A percentile compares a stretch with the other conserved stretches of the same genome.
Conservation (phyloP, 1,140 invertebrate species). For the Drosophila murphyi region DNA sequence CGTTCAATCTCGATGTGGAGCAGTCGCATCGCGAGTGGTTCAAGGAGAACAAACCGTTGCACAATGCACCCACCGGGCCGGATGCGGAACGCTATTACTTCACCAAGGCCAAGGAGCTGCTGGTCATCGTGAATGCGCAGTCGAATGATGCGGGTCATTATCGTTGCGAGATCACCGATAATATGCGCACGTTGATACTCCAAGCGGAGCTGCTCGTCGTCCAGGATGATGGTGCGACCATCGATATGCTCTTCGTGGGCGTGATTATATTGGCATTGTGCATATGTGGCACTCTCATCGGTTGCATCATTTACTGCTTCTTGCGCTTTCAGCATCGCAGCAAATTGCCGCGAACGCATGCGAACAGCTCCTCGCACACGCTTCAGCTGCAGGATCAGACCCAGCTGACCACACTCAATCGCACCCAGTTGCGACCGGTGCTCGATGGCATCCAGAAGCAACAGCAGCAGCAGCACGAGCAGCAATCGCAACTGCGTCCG, state of each 20-base stretch:
- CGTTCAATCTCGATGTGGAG: conserved; percentile 80
- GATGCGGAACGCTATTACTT: conserved; percentile 89
- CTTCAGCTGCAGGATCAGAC: conserved; percentile 70
- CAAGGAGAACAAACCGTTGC: conserved; percentile 89
- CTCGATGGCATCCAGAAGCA: conserved; percentile 45
- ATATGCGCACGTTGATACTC: conserved; percentile 69
- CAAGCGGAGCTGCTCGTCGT: conserved; percentile 85
- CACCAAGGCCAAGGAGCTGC: conserved; percentile 92
- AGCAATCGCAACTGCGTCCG: conserved; percentile 50
- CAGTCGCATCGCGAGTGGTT: conserved; percentile 95
- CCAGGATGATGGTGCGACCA: conserved; percentile 84
- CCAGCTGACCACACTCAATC: conserved; percentile 74
- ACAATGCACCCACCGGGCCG: conserved; percentile 88
- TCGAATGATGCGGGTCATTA: conserved; percentile 92
- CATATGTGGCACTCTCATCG: conserved; percentile 91
- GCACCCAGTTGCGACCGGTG: conserved; percentile 56
- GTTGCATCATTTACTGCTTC: conserved; percentile 95
- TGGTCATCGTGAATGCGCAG: conserved; percentile 93
- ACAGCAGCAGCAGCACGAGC: conserved; percentile 35
- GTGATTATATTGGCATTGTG: conserved; percentile 95
- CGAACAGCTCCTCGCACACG: conserved; percentile 56
- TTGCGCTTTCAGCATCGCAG: conserved; percentile 91
- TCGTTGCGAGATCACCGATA: conserved; percentile 92
- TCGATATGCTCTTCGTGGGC: conserved; percentile 87
- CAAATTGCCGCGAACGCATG: conserved; percentile 50